These are phyloP conservation scores for Helostoma temminkii DNA, from an alignment of 2,797 vertebrate species.

Conservation along the genomic window DNA sequence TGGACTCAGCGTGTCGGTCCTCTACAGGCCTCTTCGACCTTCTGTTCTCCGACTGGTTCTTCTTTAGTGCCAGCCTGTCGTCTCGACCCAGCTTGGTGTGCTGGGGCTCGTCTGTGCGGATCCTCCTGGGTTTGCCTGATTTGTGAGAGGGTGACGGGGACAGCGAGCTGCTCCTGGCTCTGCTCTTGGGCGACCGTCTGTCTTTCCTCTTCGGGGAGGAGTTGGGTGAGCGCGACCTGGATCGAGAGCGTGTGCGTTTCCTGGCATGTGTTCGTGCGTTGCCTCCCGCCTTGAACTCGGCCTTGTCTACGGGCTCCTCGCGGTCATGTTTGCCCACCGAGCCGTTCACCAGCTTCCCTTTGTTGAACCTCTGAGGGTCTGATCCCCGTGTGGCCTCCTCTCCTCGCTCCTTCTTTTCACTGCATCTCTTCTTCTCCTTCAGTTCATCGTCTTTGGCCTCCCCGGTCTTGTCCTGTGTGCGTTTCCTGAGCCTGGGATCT, in stretches of 20 bases:
- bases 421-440: slow-evolving; percentile 90
- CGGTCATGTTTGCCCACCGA: slow-evolving; percentile 88
- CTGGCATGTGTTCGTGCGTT: slow-evolving; percentile 86
- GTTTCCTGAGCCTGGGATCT: slow-evolving; percentile 93
- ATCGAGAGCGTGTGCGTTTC: slow-evolving; percentile 92
- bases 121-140: slow-evolving; percentile 84
- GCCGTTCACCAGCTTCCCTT: slow-evolving; percentile 91
- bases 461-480: slow-evolving; percentile 86
- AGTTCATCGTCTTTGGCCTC: slow-evolving; percentile 88
- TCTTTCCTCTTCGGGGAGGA: slow-evolving; percentile 94
- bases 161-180: slow-evolving; percentile 88
- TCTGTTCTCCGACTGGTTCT: slow-evolving; percentile 87
- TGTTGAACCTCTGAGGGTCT: slow-evolving; percentile 85
- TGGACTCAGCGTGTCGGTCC: slow-evolving; percentile 87
- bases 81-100: slow-evolving; percentile 82
- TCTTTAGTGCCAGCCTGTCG: slow-evolving; percentile 87
- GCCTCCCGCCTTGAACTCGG: slow-evolving; percentile 84
- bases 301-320: slow-evolving; percentile 84
- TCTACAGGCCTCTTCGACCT: slow-evolving; percentile 89
- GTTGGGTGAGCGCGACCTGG: slow-evolving; percentile 89
- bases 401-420: slow-evolving; percentile 91
- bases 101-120: slow-evolving; percentile 83
- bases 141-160: slow-evolving; percentile 85
- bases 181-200: slow-evolving; percentile 91
- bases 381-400: slow-evolving; percentile 84